Evolutionary conservation across 1,140 invertebrate genomes (phyloP).

Genomic region (Glomeris maerens): DNA sequence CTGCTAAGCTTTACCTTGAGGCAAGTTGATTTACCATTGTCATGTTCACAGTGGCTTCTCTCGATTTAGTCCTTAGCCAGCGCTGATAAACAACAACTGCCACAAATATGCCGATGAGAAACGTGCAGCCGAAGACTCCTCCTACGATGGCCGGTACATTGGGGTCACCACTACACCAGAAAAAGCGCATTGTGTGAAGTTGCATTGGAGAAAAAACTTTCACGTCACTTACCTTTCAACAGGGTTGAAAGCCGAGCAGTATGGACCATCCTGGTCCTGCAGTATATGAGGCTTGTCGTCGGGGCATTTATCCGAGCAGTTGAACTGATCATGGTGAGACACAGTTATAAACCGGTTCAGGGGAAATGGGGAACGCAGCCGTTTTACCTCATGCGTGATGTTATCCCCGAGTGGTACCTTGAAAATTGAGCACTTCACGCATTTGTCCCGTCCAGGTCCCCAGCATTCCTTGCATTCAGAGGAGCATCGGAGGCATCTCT

Average conservation of each 20-base stretch:
- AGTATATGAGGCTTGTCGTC: constrained; percentile 52
- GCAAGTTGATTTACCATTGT: constrained; percentile 53
- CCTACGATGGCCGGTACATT: constrained; percentile 51
- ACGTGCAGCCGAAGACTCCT: constrained; percentile 42
- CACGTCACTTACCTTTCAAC: too few relatives aligned
- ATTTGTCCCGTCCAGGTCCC: constrained; percentile 61
- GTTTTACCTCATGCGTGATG: too few relatives aligned
- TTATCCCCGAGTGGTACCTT: constrained; percentile 59
- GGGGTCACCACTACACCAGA: too few relatives aligned
- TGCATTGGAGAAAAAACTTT: too few relatives aligned
- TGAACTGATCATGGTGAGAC: constrained; percentile 43
- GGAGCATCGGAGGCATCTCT: constrained; percentile 45
- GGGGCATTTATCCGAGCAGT: constrained; percentile 74
- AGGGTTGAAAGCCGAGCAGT: too few relatives aligned
- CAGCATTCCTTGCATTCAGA: constrained; percentile 67
- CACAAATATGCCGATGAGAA: constrained; percentile 47
- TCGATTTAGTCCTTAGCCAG: constrained; percentile 56
- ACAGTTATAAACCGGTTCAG: neutral
- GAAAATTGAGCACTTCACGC: constrained; percentile 66
- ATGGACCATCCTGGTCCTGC: too few relatives aligned
- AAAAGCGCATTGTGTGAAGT: too few relatives aligned
- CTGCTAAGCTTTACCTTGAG: too few relatives aligned
- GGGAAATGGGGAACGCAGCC: too few relatives aligned
- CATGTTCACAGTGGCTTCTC: constrained; percentile 81
- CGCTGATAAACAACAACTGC: constrained; percentile 49